Conservation (phyloP, 2,113 vertebrate genomes). For the Xyliphius kryptos region DNA sequence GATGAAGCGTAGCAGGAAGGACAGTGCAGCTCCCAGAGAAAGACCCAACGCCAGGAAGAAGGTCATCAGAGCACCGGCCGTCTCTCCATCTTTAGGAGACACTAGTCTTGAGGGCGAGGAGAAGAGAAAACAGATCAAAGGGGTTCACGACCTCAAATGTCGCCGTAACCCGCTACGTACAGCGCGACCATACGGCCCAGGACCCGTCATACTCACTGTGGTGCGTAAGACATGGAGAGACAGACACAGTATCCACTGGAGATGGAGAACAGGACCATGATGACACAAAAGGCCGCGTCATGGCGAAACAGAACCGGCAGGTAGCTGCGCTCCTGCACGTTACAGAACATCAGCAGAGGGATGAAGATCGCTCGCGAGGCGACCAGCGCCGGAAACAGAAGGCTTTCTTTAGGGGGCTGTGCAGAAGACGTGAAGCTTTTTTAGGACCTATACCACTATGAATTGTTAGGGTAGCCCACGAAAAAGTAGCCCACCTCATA, state of each 20-base stretch:
- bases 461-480: too few species aligned
- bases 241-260: slow-evolving; percentile 81
- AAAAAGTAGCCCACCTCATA: too few species aligned
- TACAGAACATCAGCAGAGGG: slow-evolving; percentile 79
- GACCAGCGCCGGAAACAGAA: slow-evolving; percentile 67
- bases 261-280: slow-evolving; percentile 75
- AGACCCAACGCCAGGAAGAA: slow-evolving; percentile 81
- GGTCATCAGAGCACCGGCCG: slow-evolving; percentile 80
- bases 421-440: not conserved
- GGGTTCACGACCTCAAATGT: too few species aligned
- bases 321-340: slow-evolving; percentile 56
- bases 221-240: slow-evolving; percentile 81
- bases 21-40: slow-evolving; percentile 70
- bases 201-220: slow-evolving; percentile 65
- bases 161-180: too few species aligned
- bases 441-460: not conserved
- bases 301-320: slow-evolving; percentile 67
- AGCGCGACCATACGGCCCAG: too few species aligned
- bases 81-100: slow-evolving; percentile 69
- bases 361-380: slow-evolving; percentile 68
- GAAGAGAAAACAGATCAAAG: not conserved
- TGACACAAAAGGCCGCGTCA: slow-evolving; percentile 62
- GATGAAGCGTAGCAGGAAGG: slow-evolving; percentile 67
- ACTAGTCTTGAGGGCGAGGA: slow-evolving; percentile 61
- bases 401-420: slow-evolving; percentile 70